phyloP scores from a whole-genome alignment of 2,888 invertebrate genomes.

The Thereva unica region DNA sequence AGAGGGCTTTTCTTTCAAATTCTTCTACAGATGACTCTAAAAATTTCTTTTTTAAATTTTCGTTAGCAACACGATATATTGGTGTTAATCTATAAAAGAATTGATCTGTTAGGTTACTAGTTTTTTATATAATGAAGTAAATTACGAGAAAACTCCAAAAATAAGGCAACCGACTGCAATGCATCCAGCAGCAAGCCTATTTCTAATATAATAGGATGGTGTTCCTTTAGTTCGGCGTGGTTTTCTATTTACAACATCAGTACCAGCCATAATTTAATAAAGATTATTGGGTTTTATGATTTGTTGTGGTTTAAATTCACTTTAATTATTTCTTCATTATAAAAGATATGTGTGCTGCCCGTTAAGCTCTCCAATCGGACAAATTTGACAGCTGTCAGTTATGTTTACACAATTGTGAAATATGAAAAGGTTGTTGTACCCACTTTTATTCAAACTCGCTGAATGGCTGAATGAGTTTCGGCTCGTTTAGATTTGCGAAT shows the following conservation, averaged over 20 bases:
- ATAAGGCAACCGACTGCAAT: constrained; percentile 54
- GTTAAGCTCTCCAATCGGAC: no score
- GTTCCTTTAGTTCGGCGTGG: constrained; percentile 70
- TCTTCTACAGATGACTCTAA: constrained; percentile 47
- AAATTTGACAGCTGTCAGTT: no score
- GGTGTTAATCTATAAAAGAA: constrained; percentile 48
- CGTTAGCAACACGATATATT: constrained; percentile 47
- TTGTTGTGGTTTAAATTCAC: not conserved
- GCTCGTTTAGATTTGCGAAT: no score
- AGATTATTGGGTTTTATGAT: not conserved
- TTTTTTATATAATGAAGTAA: not conserved
- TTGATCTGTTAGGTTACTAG: not conserved
- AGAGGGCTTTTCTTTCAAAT: constrained; percentile 48
- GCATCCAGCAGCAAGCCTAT: constrained; percentile 60
- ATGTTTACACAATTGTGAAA: no score
- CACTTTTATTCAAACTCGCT: no score
- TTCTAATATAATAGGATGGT: constrained; percentile 64
- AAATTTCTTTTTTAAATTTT: constrained; percentile 43
- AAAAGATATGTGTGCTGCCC: no score
- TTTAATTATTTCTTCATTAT: not conserved
- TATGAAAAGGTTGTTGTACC: no score
- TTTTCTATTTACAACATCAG: constrained; percentile 66
- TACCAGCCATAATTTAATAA: constrained; percentile 58
- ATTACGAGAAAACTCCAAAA: constrained; percentile 51
- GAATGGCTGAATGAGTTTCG: no score